A percentile compares a stretch with the other conserved stretches of the same genome.
These are phyloP conservation scores for Campylomormyrus numenius DNA, from an alignment of 2,113 vertebrate genomes.

Conservation along the genomic window DNA sequence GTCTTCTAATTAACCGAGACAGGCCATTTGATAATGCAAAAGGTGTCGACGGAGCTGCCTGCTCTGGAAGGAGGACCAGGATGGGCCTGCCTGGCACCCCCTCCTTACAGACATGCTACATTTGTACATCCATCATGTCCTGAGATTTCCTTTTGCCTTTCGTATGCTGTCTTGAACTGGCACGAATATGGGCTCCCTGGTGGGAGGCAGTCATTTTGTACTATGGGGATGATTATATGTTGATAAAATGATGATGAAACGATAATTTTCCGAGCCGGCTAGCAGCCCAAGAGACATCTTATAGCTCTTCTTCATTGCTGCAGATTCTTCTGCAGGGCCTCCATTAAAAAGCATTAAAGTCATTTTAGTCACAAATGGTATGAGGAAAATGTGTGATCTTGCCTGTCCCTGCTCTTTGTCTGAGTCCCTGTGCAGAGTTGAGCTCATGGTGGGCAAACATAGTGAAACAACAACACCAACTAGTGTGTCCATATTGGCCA, in stretches of 20 bases:
- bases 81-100: neutral
- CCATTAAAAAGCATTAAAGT: neutral
- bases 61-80: neutral
- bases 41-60: neutral
- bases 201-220: neutral
- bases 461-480: neutral
- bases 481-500: neutral
- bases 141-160: neutral
- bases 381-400: neutral
- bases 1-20: neutral
- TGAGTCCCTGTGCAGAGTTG: neutral
- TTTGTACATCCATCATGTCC: neutral
- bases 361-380: neutral
- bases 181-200: neutral
- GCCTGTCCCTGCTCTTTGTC: no score
- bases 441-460: neutral
- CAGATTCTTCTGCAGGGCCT: neutral
- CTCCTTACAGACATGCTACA: neutral
- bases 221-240: neutral
- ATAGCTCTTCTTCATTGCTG: neutral
- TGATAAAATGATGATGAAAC: neutral
- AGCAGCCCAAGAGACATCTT: neutral
- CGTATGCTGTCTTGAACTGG: neutral
- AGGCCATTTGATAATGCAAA: neutral
- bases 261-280: neutral